phyloP scores from a whole-genome alignment of 2,888 invertebrate species.

The Chydorus sphaericus region DNA sequence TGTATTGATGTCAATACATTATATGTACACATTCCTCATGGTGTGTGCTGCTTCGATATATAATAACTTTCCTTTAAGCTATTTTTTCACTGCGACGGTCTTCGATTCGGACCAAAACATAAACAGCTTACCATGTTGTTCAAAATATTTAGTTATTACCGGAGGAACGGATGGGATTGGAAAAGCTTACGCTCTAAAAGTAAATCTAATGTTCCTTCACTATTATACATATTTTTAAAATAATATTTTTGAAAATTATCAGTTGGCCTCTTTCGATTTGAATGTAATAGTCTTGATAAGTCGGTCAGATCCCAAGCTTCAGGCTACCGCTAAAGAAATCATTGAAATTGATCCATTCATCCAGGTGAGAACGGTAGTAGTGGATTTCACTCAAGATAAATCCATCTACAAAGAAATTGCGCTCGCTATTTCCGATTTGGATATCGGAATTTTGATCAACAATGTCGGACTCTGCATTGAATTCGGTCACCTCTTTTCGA shows the following conservation, averaged over 20 bases:
- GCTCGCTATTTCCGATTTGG: not conserved
- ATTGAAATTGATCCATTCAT: slow-evolving; percentile 31
- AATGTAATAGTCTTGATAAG: slow-evolving; percentile 7
- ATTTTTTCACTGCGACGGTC: too few relatives aligned
- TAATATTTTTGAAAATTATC: not conserved
- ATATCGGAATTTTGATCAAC: not conserved
- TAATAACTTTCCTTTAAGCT: too few relatives aligned
- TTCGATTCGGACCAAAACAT: too few relatives aligned
- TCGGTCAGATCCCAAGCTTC: slow-evolving; percentile 3
- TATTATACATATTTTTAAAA: not conserved
- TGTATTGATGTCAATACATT: too few relatives aligned
- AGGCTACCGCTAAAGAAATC: not conserved
- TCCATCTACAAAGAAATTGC: not conserved
- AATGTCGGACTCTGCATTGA: slow-evolving; percentile 23
- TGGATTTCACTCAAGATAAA: not conserved
- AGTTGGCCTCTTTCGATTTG: slow-evolving; percentile 5
- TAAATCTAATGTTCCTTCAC: too few relatives aligned
- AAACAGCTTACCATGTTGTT: too few relatives aligned
- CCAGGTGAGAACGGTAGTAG: slow-evolving; percentile 39
- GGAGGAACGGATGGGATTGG: slow-evolving; percentile 13
- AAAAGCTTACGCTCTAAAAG: slow-evolving; percentile 12
- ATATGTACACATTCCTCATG: too few relatives aligned
- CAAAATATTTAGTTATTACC: slow-evolving; percentile 7
- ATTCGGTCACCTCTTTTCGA: slow-evolving; percentile 48
- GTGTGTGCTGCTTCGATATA: too few relatives aligned